Evolutionary conservation across 2,113 vertebrate species (phyloP), one percentile per base, ranked within the genome.

Genomic region (Macrotis lagotis): DNA sequence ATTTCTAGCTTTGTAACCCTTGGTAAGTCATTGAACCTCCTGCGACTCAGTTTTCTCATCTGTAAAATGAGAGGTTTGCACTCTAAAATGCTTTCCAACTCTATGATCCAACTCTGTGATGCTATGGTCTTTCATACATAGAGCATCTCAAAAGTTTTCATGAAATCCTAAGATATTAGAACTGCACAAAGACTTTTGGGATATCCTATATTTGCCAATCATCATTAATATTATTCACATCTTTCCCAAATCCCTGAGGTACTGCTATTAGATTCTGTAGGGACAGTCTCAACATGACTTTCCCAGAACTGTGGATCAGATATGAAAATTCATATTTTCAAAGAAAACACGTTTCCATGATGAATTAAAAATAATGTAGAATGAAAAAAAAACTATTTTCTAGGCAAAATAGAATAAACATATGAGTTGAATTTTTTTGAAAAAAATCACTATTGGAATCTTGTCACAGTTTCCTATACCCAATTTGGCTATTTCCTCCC

Each of bases 401-500:
- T 90, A 19, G 50, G 50, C n/a, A 89, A 1, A 47, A 22, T 94
- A 96, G 91, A 94, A 94, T 92, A 47, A 94, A 96, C 95, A 47
- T 95, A 25, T 89, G 74, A 96, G 51, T 16, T 92, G 53, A 49
- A 1, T 9, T 89, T 89, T 8, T 49, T 2, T 49, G 47, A 53
- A n/a, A 37, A 74, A 59, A 59, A 48, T 74, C 31, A 51, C 90
- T 66, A 92, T 92, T 93, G 92, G 94, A 96, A 96, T 94, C 51
- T 93, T 91, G 66, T 94, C 88, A 53, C 92, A 95, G 55, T 94
- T 95, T 91, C 92, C 93, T 28, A 6, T 88, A 97, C 66, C 93
- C 94, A 96, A 92, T 95, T 97, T 96, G 96, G 95, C 94, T 94
- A 97, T 90, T 94, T 91, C 93, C 95, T 92, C 31, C 48, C 91